Evolutionary conservation across 2,797 vertebrate genomes (phyloP), one percentile per base, ranked within the genome.

Genomic region (Loriculus beryllinus): DNA sequence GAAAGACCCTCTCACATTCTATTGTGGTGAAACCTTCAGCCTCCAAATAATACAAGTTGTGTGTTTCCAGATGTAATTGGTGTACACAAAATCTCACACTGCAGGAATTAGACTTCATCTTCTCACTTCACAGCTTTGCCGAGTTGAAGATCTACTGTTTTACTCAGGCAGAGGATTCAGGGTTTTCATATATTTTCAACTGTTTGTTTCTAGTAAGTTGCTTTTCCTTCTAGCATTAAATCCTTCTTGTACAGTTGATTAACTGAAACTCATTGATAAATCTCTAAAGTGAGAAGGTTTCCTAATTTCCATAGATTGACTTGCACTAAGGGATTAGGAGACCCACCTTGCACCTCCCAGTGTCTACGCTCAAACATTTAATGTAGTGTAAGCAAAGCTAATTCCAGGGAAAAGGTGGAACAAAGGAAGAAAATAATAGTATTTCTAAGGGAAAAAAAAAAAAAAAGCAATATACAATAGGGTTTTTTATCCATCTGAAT

Each of bases 1-100:
- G 97, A 98, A 98, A 97, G 96, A 97, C 82, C 90, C 93, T 97
- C 97, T 98, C 96, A 97, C 60, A 25, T 95, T 93, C 94, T 94
- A 97, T 98, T 98, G 97, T 98, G 94, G 89, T 72, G 87, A 95
- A 97, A 97, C 90, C 94, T 90, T 94, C 90, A 40, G 91, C 82
- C 92, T 96, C 90, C 79, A 97, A 96, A 83, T 90, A 89, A 94
- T 69, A 43, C 83, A 8, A 74, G 72, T 60, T 78, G 43, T 60
- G 37, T 43, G 47, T 86, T 92, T 90, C 88, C 81, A 59, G 82
- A 83, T 83, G 86, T 86, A 86, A 65, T 48, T 88, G 75, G 49
- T 81, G 10, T 42, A 54, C 7, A 5, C 5, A 6, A 25, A 8
- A 93, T 92, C 79, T 94, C 82, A 56, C 88, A 69, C 79, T 3